phyloP scores from a whole-genome alignment of 2,797 vertebrate species.

The Arvicola amphibius region DNA sequence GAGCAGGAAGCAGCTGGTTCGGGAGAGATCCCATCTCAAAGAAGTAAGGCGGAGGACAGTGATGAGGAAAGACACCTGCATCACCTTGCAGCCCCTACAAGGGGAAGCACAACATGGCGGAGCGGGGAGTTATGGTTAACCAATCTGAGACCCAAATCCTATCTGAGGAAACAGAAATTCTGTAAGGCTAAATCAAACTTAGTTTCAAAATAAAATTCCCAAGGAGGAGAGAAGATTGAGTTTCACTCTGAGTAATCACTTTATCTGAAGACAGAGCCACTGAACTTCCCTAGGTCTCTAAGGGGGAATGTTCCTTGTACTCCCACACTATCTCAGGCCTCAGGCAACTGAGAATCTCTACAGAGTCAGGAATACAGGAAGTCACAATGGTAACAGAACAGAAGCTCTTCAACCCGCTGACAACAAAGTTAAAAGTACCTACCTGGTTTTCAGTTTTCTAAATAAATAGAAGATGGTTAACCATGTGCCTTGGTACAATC shows the following conservation, averaged over 20 bases:
- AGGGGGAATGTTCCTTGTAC: not conserved
- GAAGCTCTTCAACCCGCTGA: not conserved
- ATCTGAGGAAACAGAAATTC: not conserved
- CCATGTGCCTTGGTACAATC: not conserved
- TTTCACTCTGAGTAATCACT: constrained; percentile 31
- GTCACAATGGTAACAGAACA: constrained; percentile 14
- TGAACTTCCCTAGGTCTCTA: not conserved
- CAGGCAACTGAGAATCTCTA: not conserved
- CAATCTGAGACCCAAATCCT: not conserved
- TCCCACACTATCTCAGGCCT: not conserved
- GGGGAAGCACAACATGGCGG: not conserved
- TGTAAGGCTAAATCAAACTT: not conserved
- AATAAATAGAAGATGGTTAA: not conserved
- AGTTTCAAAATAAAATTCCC: constrained; percentile 39
- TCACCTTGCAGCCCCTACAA: not conserved
- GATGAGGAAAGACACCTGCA: not conserved
- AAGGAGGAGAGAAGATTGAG: constrained; percentile 23
- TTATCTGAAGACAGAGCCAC: not conserved
- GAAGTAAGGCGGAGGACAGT: not conserved
- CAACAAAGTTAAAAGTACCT: not conserved
- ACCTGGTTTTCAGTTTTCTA: not conserved
- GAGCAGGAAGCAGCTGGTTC: not conserved
- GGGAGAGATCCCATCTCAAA: not conserved
- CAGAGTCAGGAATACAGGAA: not conserved
- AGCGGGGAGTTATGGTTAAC: not conserved